Evolutionary conservation across 2,888 invertebrate genomes (phyloP).

Genomic region (Sarcophaga subvicina): DNA sequence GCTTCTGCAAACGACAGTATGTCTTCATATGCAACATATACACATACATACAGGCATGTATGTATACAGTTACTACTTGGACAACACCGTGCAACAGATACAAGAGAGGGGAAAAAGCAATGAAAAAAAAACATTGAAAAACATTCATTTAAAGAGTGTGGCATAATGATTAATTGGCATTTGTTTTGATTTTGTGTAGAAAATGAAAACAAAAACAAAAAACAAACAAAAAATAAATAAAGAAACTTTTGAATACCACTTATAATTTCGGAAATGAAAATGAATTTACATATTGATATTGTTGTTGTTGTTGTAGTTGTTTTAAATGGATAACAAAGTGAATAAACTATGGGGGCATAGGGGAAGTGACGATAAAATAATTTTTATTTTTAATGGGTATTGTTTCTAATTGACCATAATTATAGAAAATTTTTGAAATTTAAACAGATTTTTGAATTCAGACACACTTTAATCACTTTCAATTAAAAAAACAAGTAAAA

Average conservation of each 20-base stretch:
- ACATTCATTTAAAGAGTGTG: slow-evolving; percentile 59
- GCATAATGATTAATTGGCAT: slow-evolving; percentile 71
- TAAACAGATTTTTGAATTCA: no score
- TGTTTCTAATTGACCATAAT: no score
- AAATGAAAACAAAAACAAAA: neutral
- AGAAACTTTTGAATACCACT: slow-evolving; percentile 58
- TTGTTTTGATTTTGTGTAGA: slow-evolving; percentile 69
- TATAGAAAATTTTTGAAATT: no score
- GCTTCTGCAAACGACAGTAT: slow-evolving; percentile 49
- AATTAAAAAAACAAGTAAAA: no score
- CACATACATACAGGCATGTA: neutral
- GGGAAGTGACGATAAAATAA: neutral
- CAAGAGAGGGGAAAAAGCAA: neutral
- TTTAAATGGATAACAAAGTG: neutral
- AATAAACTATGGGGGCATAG: slow-evolving; percentile 17
- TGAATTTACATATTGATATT: slow-evolving; percentile 39
- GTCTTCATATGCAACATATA: slow-evolving; percentile 47
- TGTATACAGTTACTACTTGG: neutral
- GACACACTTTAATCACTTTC: no score
- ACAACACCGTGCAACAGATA: slow-evolving; percentile 29
- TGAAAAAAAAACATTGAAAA: slow-evolving; percentile 16
- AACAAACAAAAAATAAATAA: no score
- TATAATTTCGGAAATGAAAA: slow-evolving; percentile 66
- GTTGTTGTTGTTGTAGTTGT: slow-evolving; percentile 8
- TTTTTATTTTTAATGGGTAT: no score